These are phyloP conservation scores for Ormyrus pomaceus DNA, from an alignment of 2,888 invertebrate genomes.

Conservation along the genomic window DNA sequence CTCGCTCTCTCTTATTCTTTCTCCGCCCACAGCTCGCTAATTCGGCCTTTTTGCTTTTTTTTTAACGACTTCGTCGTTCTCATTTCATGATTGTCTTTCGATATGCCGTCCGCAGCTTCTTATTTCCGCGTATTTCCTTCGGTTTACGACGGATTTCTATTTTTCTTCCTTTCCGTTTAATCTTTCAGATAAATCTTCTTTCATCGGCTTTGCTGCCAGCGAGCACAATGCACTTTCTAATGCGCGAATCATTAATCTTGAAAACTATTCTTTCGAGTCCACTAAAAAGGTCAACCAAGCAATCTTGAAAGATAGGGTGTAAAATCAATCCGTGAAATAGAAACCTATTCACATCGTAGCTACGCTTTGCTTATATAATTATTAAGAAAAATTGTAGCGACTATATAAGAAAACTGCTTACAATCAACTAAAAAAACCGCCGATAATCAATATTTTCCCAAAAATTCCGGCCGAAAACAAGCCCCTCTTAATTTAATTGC, in stretches of 20 bases:
- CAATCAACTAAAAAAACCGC: too few species aligned
- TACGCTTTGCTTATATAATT: too few species aligned
- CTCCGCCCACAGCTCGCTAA: neutral
- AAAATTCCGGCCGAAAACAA: too few species aligned
- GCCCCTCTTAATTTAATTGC: too few species aligned
- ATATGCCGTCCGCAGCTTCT: constrained; percentile 12
- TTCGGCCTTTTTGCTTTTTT: constrained; percentile 1
- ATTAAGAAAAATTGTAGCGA: too few species aligned
- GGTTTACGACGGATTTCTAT: neutral
- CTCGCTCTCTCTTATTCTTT: constrained; percentile 7
- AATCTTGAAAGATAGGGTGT: too few species aligned
- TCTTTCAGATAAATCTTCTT: neutral
- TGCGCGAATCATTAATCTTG: neutral
- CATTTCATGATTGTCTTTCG: constrained; percentile 26
- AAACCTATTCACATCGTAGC: too few species aligned
- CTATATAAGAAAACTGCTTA: too few species aligned
- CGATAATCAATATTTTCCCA: too few species aligned
- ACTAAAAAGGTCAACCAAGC: too few species aligned
- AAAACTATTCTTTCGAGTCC: neutral
- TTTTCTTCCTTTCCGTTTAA: constrained; percentile 7
- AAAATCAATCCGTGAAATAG: too few species aligned
- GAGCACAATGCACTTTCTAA: neutral
- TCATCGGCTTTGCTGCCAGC: neutral
- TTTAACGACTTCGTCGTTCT: constrained; percentile 16
- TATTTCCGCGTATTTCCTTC: constrained; percentile 2